Conservation (phyloP, 2,888 invertebrate species). For the Charanyca ferruginea region DNA sequence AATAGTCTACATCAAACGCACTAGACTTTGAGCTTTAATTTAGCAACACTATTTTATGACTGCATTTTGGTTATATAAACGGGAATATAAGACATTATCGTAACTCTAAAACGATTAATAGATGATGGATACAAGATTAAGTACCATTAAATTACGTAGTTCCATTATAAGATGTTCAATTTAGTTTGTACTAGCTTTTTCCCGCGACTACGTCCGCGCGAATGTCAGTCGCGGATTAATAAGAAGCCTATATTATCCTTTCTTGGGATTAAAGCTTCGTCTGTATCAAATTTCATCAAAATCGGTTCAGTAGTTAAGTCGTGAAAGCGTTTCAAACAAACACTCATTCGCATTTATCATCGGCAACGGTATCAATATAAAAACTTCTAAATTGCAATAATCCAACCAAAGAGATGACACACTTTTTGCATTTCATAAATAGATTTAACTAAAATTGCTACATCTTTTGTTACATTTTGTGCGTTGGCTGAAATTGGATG, state of each 20-base stretch:
- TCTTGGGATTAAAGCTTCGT: too few species aligned
- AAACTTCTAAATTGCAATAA: slow-evolving; percentile 17
- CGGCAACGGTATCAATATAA: too few species aligned
- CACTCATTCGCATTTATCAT: too few species aligned
- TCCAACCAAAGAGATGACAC: slow-evolving; percentile 1
- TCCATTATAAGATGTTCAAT: too few species aligned
- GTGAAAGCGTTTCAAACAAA: too few species aligned
- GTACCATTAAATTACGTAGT: not conserved
- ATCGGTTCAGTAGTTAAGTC: too few species aligned
- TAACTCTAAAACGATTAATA: slow-evolving; percentile 7
- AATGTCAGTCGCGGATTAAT: too few species aligned
- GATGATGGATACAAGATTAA: slow-evolving; percentile 1
- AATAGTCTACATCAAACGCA: slow-evolving; percentile 24
- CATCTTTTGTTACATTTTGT: slow-evolving; percentile 28
- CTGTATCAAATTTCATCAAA: too few species aligned
- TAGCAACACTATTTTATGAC: slow-evolving; percentile 12
- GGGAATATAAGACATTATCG: not conserved
- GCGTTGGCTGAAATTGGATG: slow-evolving; percentile 31
- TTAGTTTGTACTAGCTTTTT: too few species aligned
- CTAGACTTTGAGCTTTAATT: slow-evolving; percentile 25
- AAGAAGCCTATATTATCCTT: too few species aligned
- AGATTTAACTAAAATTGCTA: slow-evolving; percentile 6
- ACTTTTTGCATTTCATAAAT: slow-evolving; percentile 23
- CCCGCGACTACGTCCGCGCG: too few species aligned
- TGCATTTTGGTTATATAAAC: slow-evolving; percentile 19